Conservation (phyloP, 2,113 vertebrate species). For the Erinaceus europaeus region DNA sequence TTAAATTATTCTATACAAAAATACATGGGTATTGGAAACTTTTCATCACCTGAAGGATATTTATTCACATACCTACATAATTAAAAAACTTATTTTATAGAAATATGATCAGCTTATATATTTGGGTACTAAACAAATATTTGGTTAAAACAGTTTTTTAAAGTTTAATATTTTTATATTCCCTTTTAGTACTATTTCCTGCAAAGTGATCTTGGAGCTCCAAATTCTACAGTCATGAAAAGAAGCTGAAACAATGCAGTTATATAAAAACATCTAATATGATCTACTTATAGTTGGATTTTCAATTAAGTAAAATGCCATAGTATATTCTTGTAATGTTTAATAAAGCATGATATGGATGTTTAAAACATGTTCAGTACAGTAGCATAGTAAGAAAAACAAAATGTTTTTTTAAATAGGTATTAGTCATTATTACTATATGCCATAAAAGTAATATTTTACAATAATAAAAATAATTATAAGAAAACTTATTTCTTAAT, state of each 20-base stretch:
- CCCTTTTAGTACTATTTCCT: not conserved
- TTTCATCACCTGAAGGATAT: not conserved
- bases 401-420: not conserved
- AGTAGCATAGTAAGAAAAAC: not conserved
- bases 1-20: constrained; percentile 44
- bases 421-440: not conserved
- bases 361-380: not conserved
- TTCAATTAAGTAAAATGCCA: not conserved
- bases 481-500: not conserved
- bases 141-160: not conserved
- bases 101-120: not conserved
- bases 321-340: not conserved
- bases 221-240: not conserved
- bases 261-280: not conserved
- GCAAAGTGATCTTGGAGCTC: not conserved
- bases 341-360: not conserved
- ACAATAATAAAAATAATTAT: not conserved
- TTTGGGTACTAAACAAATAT: not conserved
- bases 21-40: not conserved
- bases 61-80: not conserved
- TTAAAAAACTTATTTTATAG: not conserved
- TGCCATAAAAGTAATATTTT: not conserved
- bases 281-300: not conserved
- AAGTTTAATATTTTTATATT: not conserved
- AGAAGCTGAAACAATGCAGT: not conserved